Base-by-base conservation (phyloP, 2,797 vertebrate genomes). In the Rhynchotus rufescens region DNA sequence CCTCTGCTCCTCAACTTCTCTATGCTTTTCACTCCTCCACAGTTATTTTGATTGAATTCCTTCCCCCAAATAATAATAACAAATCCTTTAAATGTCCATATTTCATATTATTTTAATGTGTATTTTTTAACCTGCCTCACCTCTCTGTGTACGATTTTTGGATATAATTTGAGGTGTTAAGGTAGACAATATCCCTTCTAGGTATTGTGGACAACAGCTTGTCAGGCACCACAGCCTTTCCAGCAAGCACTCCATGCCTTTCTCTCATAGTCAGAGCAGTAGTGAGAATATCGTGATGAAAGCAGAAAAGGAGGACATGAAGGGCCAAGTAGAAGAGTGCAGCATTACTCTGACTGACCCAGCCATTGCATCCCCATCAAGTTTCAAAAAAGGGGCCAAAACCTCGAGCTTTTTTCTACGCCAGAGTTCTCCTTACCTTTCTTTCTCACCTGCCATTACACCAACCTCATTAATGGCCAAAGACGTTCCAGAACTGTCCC, bases 31-130 rank as follows among this genome's bases (percentile, higher is more conserved):
- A 11, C 40, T 47, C 42, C 36, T 68, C 71, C 62, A 80, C 47
- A 80, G 57, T 69, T 94, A 83, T 94, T 93, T 94, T 86, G 69
- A 89, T 76, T 89, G 22, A 91, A 93, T 83, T 75, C 49, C 42
- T 82, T 88, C 54, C 26, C 36, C 9, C 6, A 22, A 54, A 74
- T 45, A 42, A 67, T 26, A 60, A 75, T 36, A 84, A 47, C 9
- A 47, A 17, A 34, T 60, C 54, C 26, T 30, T 56, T 56, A 38
- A 47, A 66, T 14, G 7, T 45, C 57, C 15, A 6, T 40, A 25
- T 73, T 90, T 80, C 78, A 34, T 82, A 52, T 15, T 52, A 15
- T 82, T 92, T 90, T 49, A 72, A 54, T 68, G 65, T 74, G 79
- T 80, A 32, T n/a, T 73, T 86, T 32, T 78, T 60, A 44, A 32